A percentile compares a stretch with the other conserved stretches of the same genome.
Evolutionary conservation across 2,797 vertebrate genomes (phyloP).

Genomic region (Arrhamphus sclerolepis): DNA sequence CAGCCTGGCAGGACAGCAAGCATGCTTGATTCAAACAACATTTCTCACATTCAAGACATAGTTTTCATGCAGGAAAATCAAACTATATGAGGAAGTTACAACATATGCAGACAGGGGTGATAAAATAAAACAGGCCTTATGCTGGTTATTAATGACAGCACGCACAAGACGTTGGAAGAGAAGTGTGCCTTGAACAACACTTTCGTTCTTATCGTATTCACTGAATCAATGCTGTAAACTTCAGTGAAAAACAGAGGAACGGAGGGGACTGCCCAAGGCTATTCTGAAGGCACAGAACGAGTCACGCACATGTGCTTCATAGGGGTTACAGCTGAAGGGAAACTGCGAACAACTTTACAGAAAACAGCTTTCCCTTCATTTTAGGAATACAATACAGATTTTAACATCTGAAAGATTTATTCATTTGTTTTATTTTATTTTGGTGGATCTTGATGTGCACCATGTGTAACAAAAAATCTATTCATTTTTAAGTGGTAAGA

Average conservation of each 20-base stretch:
- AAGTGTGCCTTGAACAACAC: slow-evolving; percentile 19
- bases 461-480: too few species aligned
- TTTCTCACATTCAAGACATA: slow-evolving; percentile 49
- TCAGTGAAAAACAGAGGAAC: slow-evolving; percentile 44
- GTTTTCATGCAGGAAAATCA: slow-evolving; percentile 15
- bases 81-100: slow-evolving; percentile 36
- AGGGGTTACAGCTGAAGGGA: slow-evolving; percentile 57
- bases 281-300: slow-evolving; percentile 50
- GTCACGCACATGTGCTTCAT: slow-evolving; percentile 82
- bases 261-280: slow-evolving; percentile 56
- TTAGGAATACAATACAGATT: background rate
- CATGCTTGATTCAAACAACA: slow-evolving; percentile 24
- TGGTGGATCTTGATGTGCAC: too few species aligned
- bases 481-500: too few species aligned
- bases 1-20: slow-evolving; percentile 3
- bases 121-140: slow-evolving; percentile 48
- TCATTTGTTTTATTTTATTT: too few species aligned
- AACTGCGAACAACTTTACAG: slow-evolving; percentile 42
- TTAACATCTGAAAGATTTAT: background rate
- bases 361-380: background rate
- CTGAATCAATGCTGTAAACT: slow-evolving; percentile 56
- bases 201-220: slow-evolving; percentile 12
- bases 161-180: slow-evolving; percentile 28
- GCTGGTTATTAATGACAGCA: slow-evolving; percentile 37
- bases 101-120: slow-evolving; percentile 25